A percentile compares a stretch with the other conserved stretches of the same genome.
These are phyloP conservation scores for Melitaea cinxia DNA, from an alignment of 1,140 invertebrate species.

Conservation along the genomic window DNA sequence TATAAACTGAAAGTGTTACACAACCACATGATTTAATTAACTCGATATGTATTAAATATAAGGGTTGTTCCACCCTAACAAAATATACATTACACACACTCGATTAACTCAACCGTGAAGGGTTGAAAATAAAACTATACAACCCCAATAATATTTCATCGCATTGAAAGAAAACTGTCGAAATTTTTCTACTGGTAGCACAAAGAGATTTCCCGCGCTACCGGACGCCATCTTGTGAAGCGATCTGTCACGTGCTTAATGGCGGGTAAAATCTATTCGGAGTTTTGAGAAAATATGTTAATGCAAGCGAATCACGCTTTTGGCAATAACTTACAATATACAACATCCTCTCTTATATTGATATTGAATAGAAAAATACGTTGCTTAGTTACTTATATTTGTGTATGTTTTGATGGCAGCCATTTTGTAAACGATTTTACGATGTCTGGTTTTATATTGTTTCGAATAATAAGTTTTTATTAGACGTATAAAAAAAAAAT, in stretches of 20 bases:
- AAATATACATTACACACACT: slow-evolving; percentile 45
- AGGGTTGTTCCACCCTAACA: slow-evolving; percentile 19
- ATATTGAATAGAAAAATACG: slow-evolving; percentile 19
- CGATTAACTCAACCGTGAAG: slow-evolving; percentile 53
- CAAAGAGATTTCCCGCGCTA: slow-evolving; percentile 65
- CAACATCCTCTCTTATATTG: slow-evolving; percentile 32
- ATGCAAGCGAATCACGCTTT: slow-evolving; percentile 14
- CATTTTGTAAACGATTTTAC: neutral
- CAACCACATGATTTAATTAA: slow-evolving; percentile 11
- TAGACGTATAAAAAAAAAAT: no score
- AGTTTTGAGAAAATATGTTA: slow-evolving; percentile 50
- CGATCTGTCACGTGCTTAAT: slow-evolving; percentile 73
- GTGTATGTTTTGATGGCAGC: neutral
- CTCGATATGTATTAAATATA: slow-evolving; percentile 6
- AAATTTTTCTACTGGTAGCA: slow-evolving; percentile 60
- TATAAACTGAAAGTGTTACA: neutral
- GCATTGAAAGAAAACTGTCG: slow-evolving; percentile 69
- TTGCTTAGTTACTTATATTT: neutral
- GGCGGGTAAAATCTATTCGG: slow-evolving; percentile 74
- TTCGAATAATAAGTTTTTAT: neutral
- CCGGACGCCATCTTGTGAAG: slow-evolving; percentile 64
- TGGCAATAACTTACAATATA: slow-evolving; percentile 15
- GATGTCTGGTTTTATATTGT: neutral
- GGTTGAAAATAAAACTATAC: slow-evolving; percentile 63
- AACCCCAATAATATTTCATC: slow-evolving; percentile 58